phyloP scores from a whole-genome alignment of 2,888 invertebrate genomes.

The Helleia helle region DNA sequence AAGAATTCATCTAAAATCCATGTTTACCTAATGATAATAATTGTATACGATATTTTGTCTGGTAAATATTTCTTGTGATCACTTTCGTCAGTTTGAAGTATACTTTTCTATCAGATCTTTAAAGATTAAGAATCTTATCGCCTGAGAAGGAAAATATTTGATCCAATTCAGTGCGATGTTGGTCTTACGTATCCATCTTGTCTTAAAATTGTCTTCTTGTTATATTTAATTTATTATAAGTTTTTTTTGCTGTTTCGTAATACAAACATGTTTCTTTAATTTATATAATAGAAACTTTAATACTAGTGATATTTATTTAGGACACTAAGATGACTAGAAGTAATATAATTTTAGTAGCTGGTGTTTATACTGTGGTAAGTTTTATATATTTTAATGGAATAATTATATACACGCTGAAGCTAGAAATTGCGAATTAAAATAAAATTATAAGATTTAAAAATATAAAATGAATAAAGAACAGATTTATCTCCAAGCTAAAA shows the following conservation, averaged over 20 bases:
- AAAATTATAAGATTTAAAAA: too few relatives aligned
- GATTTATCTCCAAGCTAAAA: too few relatives aligned
- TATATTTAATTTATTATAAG: not conserved
- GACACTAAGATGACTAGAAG: slow-evolving; percentile 13
- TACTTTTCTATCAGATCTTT: slow-evolving; percentile 15
- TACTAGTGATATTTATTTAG: not conserved
- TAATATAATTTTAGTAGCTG: slow-evolving; percentile 14
- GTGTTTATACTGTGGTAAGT: slow-evolving; percentile 17
- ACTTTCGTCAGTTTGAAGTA: not conserved
- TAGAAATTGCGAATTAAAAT: too few relatives aligned
- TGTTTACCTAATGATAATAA: too few relatives aligned
- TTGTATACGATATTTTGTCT: too few relatives aligned
- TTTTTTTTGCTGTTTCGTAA: not conserved
- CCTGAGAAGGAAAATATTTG: slow-evolving; percentile 20
- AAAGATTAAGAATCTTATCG: slow-evolving; percentile 15
- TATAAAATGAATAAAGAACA: too few relatives aligned
- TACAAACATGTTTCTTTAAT: not conserved
- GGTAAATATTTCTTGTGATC: not conserved
- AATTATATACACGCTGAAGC: too few relatives aligned
- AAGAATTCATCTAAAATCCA: too few relatives aligned
- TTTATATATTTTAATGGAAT: too few relatives aligned
- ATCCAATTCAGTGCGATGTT: slow-evolving; percentile 18
- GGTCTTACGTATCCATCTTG: slow-evolving; percentile 10
- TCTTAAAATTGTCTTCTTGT: not conserved
- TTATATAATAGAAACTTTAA: not conserved